A percentile compares a stretch with the other conserved stretches of the same genome.
Evolutionary conservation across 2,113 vertebrate species (phyloP).

Genomic region (Pteronura brasiliensis): DNA sequence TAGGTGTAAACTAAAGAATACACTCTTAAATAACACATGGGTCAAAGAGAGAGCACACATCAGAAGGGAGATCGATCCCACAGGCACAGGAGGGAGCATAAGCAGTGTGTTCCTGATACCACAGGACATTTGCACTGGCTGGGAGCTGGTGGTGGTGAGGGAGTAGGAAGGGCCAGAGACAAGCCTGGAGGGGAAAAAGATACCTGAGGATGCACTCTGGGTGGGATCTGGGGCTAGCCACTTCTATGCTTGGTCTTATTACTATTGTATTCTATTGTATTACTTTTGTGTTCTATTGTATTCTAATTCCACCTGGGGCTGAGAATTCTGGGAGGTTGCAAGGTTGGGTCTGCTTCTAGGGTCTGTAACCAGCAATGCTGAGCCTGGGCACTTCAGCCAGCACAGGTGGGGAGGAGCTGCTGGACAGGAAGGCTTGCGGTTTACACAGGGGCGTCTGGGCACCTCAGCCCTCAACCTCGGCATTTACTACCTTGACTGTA

Average conservation of each 20-base stretch:
- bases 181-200: neutral
- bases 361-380: neutral
- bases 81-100: fast-evolving
- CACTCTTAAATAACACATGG: neutral
- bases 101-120: fast-evolving
- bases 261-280: neutral
- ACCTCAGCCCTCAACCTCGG: neutral
- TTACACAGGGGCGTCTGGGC: fast-evolving
- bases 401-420: fast-evolving
- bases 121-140: neutral
- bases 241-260: too few species aligned
- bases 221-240: neutral
- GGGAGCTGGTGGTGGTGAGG: neutral
- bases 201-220: fast-evolving
- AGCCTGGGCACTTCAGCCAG: neutral
- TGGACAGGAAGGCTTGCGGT: neutral
- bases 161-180: fast-evolving
- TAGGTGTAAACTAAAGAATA: neutral
- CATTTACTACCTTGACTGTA: neutral
- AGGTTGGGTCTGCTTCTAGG: neutral
- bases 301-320: neutral
- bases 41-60: neutral
- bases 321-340: neutral
- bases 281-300: too few species aligned
- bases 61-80: neutral